phyloP scores from a whole-genome alignment of 1,140 invertebrate genomes.

The Centruroides vittatus region DNA sequence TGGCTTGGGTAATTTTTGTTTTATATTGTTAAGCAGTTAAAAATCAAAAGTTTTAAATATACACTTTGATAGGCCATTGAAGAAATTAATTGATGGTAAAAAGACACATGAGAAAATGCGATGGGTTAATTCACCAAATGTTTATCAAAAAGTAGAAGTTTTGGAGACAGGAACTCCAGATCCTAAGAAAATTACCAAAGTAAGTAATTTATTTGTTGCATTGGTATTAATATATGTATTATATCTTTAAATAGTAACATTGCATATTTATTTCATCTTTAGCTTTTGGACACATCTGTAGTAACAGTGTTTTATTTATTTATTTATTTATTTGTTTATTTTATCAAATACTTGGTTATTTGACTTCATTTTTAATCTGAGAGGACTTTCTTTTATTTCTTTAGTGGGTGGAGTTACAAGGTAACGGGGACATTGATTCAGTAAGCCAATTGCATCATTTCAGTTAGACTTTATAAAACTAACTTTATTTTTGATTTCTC shows the following conservation, averaged over 20 bases:
- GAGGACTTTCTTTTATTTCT: conserved; percentile 10
- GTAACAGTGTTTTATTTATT: background rate
- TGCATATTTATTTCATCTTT: too few species aligned
- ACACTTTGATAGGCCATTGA: conserved; percentile 47
- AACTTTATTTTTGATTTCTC: too few species aligned
- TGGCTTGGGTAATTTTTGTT: conserved; percentile 17
- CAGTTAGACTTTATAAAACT: too few species aligned
- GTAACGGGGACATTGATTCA: conserved; percentile 12
- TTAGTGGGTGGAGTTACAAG: conserved; percentile 14
- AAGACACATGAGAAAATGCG: conserved; percentile 75
- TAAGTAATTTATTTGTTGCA: conserved; percentile 32
- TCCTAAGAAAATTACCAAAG: conserved; percentile 99
- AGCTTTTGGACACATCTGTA: too few species aligned
- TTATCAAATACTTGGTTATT: background rate
- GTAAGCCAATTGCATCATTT: conserved; percentile 11
- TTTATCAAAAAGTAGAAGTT: conserved; percentile 95
- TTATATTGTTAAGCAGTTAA: background rate
- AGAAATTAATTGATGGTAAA: conserved; percentile 58
- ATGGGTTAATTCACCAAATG: conserved; percentile 98
- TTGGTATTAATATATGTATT: too few species aligned
- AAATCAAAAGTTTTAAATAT: background rate
- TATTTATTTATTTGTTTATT: too few species aligned
- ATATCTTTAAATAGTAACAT: too few species aligned
- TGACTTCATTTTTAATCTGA: conserved; percentile 1
- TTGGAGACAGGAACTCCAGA: conserved; percentile 91